A percentile compares a stretch with the other conserved stretches of the same genome.
Conservation (phyloP, 2,113 vertebrate species). For the Embiotoca jacksoni region DNA sequence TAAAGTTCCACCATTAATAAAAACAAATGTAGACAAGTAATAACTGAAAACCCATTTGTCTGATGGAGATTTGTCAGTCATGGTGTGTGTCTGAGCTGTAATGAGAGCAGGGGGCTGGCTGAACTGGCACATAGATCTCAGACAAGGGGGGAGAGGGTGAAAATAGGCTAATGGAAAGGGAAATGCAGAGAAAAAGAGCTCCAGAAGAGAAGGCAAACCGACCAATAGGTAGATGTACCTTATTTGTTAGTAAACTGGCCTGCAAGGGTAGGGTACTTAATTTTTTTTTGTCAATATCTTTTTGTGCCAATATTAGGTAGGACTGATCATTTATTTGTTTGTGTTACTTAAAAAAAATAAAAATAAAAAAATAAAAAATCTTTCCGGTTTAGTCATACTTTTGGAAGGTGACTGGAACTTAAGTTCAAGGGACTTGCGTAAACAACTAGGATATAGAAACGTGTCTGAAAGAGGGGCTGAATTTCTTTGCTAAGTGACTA, state of each 20-base stretch:
- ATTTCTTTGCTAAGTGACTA: background rate
- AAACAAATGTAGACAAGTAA: conserved; percentile 17
- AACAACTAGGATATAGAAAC: too few species aligned
- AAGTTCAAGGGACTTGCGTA: too few species aligned
- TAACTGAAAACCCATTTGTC: background rate
- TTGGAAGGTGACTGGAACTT: too few species aligned
- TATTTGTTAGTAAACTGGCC: background rate
- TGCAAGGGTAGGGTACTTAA: too few species aligned
- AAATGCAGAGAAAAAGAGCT: conserved; percentile 2
- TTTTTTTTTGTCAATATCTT: too few species aligned
- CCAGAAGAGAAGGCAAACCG: background rate
- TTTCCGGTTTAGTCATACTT: too few species aligned
- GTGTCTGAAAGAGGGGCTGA: background rate
- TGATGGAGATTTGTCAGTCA: conserved; percentile 15
- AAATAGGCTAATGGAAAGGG: conserved; percentile 19
- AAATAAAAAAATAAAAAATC: too few species aligned
- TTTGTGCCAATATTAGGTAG: too few species aligned
- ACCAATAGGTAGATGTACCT: background rate
- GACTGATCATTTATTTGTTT: too few species aligned
- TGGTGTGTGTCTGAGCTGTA: conserved; percentile 35
- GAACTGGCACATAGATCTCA: conserved; percentile 28
- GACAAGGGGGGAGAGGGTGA: conserved; percentile 19
- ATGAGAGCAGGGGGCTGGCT: conserved; percentile 26
- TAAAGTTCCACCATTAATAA: background rate
- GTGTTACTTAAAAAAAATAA: too few species aligned